Evolutionary conservation across 2,888 invertebrate genomes (phyloP).

Genomic region (Eupithecia vulgata): DNA sequence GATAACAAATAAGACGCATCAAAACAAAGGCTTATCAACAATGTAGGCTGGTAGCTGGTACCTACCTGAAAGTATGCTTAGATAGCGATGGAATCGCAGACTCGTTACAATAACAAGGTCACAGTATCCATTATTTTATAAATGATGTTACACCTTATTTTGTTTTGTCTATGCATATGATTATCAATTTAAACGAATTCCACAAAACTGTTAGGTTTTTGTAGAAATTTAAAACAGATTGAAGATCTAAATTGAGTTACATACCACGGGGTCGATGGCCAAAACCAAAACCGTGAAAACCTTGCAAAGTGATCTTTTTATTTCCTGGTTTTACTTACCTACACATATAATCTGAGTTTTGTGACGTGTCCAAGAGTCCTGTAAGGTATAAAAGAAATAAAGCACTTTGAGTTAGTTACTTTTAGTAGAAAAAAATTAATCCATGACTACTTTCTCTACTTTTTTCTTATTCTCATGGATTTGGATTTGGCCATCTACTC

Average conservation of each 20-base stretch:
- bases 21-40: neutral
- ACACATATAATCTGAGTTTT: too few species aligned
- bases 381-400: too few species aligned
- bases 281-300: too few species aligned
- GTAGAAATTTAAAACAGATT: neutral
- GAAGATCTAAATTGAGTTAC: neutral
- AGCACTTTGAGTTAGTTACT: too few species aligned
- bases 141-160: neutral
- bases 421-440: too few species aligned
- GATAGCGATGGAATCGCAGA: constrained; percentile 1
- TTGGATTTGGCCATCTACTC: too few species aligned
- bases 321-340: too few species aligned
- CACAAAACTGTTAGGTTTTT: neutral
- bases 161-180: neutral
- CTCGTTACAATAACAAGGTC: constrained; percentile 4
- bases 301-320: too few species aligned
- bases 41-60: neutral
- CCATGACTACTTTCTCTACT: too few species aligned
- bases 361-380: too few species aligned
- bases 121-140: constrained; percentile 4
- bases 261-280: too few species aligned
- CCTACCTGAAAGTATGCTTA: neutral
- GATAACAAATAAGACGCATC: neutral
- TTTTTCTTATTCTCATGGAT: too few species aligned
- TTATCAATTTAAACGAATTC: neutral